Percentiles rank a stretch among this genome's conserved stretches.
Conservation (phyloP, 2,888 invertebrate genomes). For the Dasysyrphus albostriatus region DNA sequence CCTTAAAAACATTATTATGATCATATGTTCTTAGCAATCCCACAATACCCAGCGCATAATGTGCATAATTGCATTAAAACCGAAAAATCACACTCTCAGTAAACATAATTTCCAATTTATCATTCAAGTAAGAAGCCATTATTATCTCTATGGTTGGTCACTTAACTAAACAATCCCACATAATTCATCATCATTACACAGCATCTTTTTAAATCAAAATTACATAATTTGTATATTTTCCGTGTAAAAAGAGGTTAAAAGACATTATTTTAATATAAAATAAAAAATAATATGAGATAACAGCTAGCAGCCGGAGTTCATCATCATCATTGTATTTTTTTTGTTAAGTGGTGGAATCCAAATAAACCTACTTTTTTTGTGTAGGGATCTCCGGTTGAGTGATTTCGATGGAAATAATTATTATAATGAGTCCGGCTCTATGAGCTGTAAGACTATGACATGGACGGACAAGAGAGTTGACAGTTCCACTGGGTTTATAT, state of each 20-base stretch:
- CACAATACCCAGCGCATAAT: not conserved
- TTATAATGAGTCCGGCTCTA: conserved; percentile 48
- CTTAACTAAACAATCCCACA: not conserved
- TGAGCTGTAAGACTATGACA: conserved; percentile 29
- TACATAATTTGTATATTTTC: conserved; percentile 39
- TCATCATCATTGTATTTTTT: conserved; percentile 33
- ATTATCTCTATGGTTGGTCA: conserved; percentile 9
- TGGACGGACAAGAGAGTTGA: conserved; percentile 57
- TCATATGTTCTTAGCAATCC: not conserved
- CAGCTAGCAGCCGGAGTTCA: conserved; percentile 34
- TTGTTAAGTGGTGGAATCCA: conserved; percentile 35
- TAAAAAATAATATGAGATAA: conserved; percentile 12
- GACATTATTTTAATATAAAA: not conserved
- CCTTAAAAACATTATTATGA: not conserved
- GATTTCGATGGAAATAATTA: conserved; percentile 68
- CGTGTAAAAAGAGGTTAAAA: conserved; percentile 15
- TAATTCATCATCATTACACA: conserved; percentile 25
- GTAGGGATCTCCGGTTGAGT: conserved; percentile 72
- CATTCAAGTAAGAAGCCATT: not conserved
- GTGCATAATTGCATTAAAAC: not conserved
- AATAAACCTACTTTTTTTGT: conserved; percentile 61
- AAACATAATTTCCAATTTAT: not conserved
- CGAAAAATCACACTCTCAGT: not conserved
- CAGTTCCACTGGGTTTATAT: conserved; percentile 65
- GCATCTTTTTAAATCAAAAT: conserved; percentile 47